Base-by-base conservation (phyloP, 2,888 invertebrate genomes). In the Drosophila atripex region DNA sequence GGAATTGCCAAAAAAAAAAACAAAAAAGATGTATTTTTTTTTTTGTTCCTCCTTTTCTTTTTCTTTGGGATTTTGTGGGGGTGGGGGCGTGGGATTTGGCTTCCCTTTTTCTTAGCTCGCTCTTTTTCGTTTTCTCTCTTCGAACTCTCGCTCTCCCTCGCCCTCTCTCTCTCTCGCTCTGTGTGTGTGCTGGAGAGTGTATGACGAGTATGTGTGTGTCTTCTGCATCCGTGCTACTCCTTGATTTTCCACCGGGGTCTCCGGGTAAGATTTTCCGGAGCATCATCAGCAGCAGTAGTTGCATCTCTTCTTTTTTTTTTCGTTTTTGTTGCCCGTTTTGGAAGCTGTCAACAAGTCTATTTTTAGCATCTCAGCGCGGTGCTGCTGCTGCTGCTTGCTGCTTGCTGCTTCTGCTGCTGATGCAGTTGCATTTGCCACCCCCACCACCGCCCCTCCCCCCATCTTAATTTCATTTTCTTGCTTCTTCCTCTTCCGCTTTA, bases 341-440 rank as follows among this genome's bases (percentile, higher is more conserved):
- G 78, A 58, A 54, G 87, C 88, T 87, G 87, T 88, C 86, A 88
- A 86, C 88, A 88, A 88, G 88, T 89, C 87, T 88, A 88, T 89
- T 88, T 89, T 78, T 88, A 87, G 82, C 73, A 18, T 4, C 39
- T 41, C 39, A 9, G 16, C 35, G 7, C 35, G 35, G 35, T n/a
- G 35, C 51, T 57, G 54, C 54, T 50, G 47, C 54, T 51, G 70
- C 49, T 50, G 57, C 66, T 50, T n/a, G 56, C 39, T 50, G 45
- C 56, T 18, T n/a, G 18, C 32, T 5, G 32, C 45, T 51, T 25
- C 18, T 21, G 30, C 45, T 52, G 14, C 43, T 23, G 25, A n/a
- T 39, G 35, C 35, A n/a, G n/a, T 5, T 32, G 30, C 9, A 9
- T 9, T 11, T n/a, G 11, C 35, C n/a, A 4, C 35, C 12, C n/a